Evolutionary conservation across 2,113 vertebrate genomes (phyloP).

Genomic region (Chloropsis cyanopogon): DNA sequence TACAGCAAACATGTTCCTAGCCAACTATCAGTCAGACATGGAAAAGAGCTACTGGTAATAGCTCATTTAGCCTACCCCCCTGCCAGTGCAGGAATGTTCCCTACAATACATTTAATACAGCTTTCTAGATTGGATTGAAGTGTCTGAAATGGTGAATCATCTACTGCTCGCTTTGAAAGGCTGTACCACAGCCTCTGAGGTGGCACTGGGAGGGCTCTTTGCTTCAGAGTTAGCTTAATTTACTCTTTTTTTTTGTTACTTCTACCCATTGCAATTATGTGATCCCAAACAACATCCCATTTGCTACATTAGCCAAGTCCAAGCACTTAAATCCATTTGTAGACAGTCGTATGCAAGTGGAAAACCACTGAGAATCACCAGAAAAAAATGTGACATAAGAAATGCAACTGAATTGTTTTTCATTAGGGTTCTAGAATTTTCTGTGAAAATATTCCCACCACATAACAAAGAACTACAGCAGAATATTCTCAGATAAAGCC

Average conservation of each 20-base stretch:
- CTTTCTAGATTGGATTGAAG: conserved; percentile 21
- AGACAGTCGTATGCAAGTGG: not conserved
- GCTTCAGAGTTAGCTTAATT: not conserved
- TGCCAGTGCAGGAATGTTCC: conserved; percentile 50
- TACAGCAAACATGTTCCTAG: not conserved
- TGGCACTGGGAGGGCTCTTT: not conserved
- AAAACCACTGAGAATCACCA: not conserved
- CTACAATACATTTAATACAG: conserved; percentile 23
- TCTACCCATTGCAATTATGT: not conserved
- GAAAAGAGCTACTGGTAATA: conserved; percentile 59
- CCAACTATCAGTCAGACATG: conserved; percentile 54
- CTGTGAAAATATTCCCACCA: not conserved
- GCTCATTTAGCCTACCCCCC: conserved; percentile 48
- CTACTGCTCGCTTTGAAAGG: not conserved
- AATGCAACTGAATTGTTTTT: not conserved
- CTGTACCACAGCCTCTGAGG: not conserved
- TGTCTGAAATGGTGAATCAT: conserved; percentile 2
- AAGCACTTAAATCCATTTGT: not conserved
- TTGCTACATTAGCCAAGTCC: not conserved
- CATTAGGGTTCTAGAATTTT: not conserved
- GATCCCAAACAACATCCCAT: not conserved
- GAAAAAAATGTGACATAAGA: not conserved
- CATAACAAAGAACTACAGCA: not conserved
- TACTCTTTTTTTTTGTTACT: not conserved
- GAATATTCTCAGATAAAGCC: not conserved